These are phyloP conservation scores for Ephialtes manifestator DNA, from an alignment of 2,888 invertebrate species.

Conservation along the genomic window DNA sequence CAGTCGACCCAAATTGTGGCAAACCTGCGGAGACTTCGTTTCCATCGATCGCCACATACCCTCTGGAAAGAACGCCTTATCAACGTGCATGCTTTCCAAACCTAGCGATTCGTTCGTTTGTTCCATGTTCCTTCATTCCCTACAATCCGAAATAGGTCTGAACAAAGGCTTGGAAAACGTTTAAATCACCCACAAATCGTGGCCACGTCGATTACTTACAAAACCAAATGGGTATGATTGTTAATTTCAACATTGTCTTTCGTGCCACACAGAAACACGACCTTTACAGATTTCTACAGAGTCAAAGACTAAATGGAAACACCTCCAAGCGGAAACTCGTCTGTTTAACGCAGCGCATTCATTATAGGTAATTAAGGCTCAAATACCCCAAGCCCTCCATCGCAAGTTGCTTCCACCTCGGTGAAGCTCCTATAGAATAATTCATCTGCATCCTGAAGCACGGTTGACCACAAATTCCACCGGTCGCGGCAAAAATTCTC, in stretches of 20 bases:
- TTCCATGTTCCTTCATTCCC: not conserved
- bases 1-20: constrained; percentile 67
- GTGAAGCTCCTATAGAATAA: constrained; percentile 42
- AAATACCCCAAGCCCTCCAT: not conserved
- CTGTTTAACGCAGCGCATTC: constrained; percentile 75
- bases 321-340: constrained; percentile 64
- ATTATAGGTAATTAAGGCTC: constrained; percentile 74
- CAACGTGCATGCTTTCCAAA: constrained; percentile 52
- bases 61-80: constrained; percentile 56
- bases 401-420: constrained; percentile 9
- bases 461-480: constrained; percentile 12
- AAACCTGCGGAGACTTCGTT: constrained; percentile 61
- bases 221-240: constrained; percentile 48
- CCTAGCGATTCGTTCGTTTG: constrained; percentile 45
- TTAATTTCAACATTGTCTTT: constrained; percentile 62
- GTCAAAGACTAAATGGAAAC: constrained; percentile 58
- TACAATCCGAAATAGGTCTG: constrained; percentile 25
- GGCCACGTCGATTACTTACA: constrained; percentile 41
- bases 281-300: not conserved
- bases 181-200: constrained; percentile 51
- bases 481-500: constrained; percentile 32
- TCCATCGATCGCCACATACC: constrained; percentile 58
- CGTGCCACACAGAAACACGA: constrained; percentile 16
- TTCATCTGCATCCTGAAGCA: constrained; percentile 27
- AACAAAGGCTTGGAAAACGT: constrained; percentile 53